Conservation (phyloP, 2,797 vertebrate genomes). For the Myoxocephalus aenaeus region DNA sequence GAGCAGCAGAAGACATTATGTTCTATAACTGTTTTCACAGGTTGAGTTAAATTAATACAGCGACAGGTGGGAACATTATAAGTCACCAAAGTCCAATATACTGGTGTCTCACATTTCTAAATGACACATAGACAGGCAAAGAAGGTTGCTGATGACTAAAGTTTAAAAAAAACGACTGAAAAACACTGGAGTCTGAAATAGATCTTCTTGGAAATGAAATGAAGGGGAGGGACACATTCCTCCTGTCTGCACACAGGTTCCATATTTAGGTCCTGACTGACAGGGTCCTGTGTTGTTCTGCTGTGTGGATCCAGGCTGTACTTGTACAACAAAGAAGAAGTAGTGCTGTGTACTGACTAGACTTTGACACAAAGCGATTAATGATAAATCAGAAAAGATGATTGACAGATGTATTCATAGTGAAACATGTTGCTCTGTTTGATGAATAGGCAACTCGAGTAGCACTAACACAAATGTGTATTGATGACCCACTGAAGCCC, state of each 20-base stretch:
- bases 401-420: not conserved
- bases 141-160: not conserved
- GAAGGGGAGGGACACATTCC: not conserved
- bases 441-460: not conserved
- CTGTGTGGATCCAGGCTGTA: slow-evolving; percentile 3
- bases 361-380: not conserved
- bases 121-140: no score
- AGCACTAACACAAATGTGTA: not conserved
- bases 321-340: slow-evolving; percentile 2
- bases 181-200: not conserved
- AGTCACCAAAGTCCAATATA: not conserved
- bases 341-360: not conserved
- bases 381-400: not conserved
- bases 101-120: not conserved
- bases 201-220: slow-evolving; percentile 1
- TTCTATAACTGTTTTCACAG: no score
- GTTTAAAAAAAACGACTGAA: not conserved
- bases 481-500: not conserved
- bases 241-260: not conserved
- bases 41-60: no score
- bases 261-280: slow-evolving; percentile 38
- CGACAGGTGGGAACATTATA: not conserved
- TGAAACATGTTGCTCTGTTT: not conserved
- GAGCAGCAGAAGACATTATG: no score
- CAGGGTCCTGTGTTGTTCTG: slow-evolving; percentile 35